These are phyloP conservation scores for Geophilus truncorum DNA, from an alignment of 2,888 invertebrate genomes.

Conservation along the genomic window DNA sequence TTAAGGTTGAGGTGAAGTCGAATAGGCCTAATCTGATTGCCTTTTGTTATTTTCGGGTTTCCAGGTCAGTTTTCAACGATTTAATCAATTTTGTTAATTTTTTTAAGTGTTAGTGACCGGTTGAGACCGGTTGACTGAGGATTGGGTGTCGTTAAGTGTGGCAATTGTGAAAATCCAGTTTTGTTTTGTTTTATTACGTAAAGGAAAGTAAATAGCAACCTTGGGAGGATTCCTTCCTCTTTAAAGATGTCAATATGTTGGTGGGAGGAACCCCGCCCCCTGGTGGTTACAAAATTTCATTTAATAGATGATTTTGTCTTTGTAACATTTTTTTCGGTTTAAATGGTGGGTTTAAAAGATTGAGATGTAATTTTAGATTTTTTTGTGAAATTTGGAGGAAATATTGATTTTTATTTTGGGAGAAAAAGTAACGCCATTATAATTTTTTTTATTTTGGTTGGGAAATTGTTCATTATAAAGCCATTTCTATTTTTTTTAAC, in stretches of 20 bases:
- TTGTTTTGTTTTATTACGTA: not conserved
- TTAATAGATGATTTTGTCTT: too few species aligned
- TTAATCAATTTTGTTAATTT: not conserved
- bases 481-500: not conserved
- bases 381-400: too few species aligned
- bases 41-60: not conserved
- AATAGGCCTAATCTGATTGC: not conserved
- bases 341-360: too few species aligned
- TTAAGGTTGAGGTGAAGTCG: not conserved
- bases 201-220: not conserved
- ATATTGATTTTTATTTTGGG: too few species aligned
- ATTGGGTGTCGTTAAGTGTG: not conserved
- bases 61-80: not conserved
- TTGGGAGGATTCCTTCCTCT: not conserved
- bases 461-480: not conserved
- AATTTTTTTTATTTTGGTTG: not conserved
- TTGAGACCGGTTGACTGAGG: not conserved
- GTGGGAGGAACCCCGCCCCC: not conserved
- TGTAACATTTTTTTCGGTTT: not conserved
- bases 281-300: not conserved
- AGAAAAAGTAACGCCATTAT: too few species aligned
- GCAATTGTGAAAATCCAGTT: not conserved
- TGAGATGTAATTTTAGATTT: too few species aligned
- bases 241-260: not conserved
- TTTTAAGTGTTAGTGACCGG: not conserved